Base-by-base conservation (phyloP, 2,888 invertebrate species). In the Rosalia funebris region DNA sequence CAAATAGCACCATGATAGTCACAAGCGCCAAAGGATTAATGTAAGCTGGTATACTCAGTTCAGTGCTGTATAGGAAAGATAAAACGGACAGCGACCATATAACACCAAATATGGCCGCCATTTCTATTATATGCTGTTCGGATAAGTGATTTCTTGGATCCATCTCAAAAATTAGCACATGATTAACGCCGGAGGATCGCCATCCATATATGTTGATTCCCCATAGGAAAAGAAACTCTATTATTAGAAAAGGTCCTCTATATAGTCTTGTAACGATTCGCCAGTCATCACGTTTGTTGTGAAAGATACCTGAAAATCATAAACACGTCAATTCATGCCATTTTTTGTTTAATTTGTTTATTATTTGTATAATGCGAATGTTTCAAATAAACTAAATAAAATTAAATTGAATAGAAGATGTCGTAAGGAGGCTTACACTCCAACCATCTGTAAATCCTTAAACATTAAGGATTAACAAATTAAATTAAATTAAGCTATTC, bases 141-240 rank as follows among this genome's bases (percentile, higher is more conserved):
- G 93, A 93, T 0, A 95, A 83, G 81, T 98, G 96, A 81, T 96
- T 95, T 57, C 98, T 84, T 0, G 98, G 98, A 81, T 98, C 97
- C 73, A 98, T 83, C 79, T 98, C 98, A 81, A 98, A 98, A 71
- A 98, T 98, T 1, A 98, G 85, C 0, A 98, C 98, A 79, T 98
- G 98, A 83, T 98, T 98, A 10, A 98, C 98, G 1, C 98, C 98
- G 0, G 96, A 96, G 0, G 96, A 94, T 66, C 97, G 85, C 98
- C 98, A 98, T 3, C 97, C 97, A 79, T 97, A 97, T 0, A 97
- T 95, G 78, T 98, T 98, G 47, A 98, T 91, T 17, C 97, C 98
- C 82, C 98, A 93, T 31, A 98, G 84, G 79, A 98, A 97, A 75
- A 97, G 88, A 78, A 96, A 96, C 75, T 96, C 89, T 20, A 97